Conservation (phyloP, 2,888 invertebrate species). For the Tridacna gigas region DNA sequence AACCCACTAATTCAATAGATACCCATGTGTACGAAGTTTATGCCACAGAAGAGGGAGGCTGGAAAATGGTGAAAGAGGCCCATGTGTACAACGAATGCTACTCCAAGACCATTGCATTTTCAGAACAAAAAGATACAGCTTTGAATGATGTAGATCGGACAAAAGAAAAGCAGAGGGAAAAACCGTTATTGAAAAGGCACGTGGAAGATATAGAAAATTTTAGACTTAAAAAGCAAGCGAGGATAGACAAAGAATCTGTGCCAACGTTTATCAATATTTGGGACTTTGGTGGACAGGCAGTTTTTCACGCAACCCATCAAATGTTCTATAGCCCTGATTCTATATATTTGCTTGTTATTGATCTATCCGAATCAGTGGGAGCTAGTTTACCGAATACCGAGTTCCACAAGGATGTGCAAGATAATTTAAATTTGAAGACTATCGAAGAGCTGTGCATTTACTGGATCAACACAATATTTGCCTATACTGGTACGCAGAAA, state of each 20-base stretch:
- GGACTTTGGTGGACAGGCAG: slow-evolving; percentile 35
- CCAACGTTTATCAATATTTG: slow-evolving; percentile 19
- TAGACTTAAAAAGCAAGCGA: not conserved
- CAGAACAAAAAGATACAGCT: not conserved
- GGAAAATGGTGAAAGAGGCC: not conserved
- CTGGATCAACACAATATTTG: slow-evolving; percentile 38
- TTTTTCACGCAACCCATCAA: slow-evolving; percentile 40
- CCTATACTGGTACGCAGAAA: slow-evolving; percentile 29
- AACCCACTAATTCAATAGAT: slow-evolving; percentile 32
- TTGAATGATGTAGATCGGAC: too few species aligned
- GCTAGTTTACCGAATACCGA: not conserved
- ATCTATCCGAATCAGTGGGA: slow-evolving; percentile 4
- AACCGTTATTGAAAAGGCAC: too few species aligned
- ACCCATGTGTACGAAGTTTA: not conserved
- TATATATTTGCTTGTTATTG: slow-evolving; percentile 21
- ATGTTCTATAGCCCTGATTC: slow-evolving; percentile 27
- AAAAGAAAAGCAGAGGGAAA: too few species aligned
- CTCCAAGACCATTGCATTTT: not conserved
- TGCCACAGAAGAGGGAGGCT: not conserved
- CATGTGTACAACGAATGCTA: not conserved
- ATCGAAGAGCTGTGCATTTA: slow-evolving; percentile 21
- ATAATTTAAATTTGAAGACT: slow-evolving; percentile 1
- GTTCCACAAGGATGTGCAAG: not conserved
- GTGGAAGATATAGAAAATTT: too few species aligned
- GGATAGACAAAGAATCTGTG: not conserved